Base-by-base conservation (phyloP, 2,888 invertebrate genomes). In the Acanthosepion esculentum region DNA sequence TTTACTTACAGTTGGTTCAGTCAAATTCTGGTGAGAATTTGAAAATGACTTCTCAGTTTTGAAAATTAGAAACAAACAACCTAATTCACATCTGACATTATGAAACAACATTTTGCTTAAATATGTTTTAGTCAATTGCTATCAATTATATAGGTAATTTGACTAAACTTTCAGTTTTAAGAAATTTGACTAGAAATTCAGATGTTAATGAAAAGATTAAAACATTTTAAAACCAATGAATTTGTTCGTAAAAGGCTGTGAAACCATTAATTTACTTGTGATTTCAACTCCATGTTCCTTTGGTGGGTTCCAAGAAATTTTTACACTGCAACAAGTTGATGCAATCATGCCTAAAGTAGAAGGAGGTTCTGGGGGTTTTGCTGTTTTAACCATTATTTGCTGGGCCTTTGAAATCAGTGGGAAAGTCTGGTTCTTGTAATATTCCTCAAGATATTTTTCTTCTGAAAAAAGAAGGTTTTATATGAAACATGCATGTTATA, bases 241-340 rank as follows among this genome's bases (percentile, higher is more conserved):
- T 64, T 64, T 64, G 64, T 64, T 41, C 3, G 41, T 41, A 41
- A 41, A 41, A 41, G 3, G 41, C 1, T 41, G 41, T 41, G 41
- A 29, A 78, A 78, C 12, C 33, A n/a, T 78, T n/a, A 18, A 78
- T n/a, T 78, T 93, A 93, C 93, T 53, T 93, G 93, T 50, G 53
- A 97, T 96, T 95, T 97, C 97, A 6, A 96, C 96, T 12, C 97
- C 97, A 95, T 97, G 96, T 95, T 97, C 97, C 94, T 95, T 95
- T 4, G 97, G 97, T 50, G 97, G 96, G 95, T 97, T 97, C 97
- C 97, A 97, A 93, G 96, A 96, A 15, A 97, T 95, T 94, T 96
- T 96, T 92, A 97, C 96, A 93, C 97, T 96, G 94, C 97, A 96
- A 95, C 97, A 97, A 93, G 97, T 97, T 78, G 97, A 97, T 12